Evolutionary conservation across 2,113 vertebrate genomes (phyloP).

Genomic region (Barbus barbus): DNA sequence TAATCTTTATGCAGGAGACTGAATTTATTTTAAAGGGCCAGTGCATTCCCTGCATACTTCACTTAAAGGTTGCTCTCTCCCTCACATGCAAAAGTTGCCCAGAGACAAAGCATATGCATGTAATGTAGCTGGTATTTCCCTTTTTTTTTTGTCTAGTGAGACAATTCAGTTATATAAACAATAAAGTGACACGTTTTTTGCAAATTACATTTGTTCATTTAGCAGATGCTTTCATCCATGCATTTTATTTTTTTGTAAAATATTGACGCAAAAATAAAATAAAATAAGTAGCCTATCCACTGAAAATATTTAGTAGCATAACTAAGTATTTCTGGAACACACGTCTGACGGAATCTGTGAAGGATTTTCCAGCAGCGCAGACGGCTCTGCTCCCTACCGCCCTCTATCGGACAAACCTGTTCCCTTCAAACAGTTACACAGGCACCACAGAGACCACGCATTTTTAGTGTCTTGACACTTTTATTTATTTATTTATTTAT

Average conservation of each 20-base stretch:
- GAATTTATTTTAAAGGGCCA: neutral
- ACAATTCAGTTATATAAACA: neutral
- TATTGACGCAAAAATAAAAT: no score
- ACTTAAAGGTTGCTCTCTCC: neutral
- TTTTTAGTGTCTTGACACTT: neutral
- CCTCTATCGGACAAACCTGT: neutral
- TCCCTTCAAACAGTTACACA: neutral
- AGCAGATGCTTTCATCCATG: no score
- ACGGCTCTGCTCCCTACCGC: neutral
- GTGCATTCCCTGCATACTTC: conserved; percentile 4
- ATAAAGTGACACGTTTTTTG: neutral
- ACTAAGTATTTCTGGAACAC: neutral
- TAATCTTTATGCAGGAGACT: neutral
- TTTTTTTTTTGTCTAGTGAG: neutral
- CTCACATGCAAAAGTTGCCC: neutral
- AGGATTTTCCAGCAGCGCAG: neutral
- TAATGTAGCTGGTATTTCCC: neutral
- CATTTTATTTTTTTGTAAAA: neutral
- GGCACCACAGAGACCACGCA: neutral
- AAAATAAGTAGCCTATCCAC: no score
- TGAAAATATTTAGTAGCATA: neutral
- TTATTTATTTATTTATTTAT: no score
- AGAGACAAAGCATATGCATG: neutral
- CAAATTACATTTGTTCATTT: neutral
- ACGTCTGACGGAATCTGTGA: neutral